Evolutionary conservation across 2,113 vertebrate genomes (phyloP).

Genomic region (Desmodus rotundus): DNA sequence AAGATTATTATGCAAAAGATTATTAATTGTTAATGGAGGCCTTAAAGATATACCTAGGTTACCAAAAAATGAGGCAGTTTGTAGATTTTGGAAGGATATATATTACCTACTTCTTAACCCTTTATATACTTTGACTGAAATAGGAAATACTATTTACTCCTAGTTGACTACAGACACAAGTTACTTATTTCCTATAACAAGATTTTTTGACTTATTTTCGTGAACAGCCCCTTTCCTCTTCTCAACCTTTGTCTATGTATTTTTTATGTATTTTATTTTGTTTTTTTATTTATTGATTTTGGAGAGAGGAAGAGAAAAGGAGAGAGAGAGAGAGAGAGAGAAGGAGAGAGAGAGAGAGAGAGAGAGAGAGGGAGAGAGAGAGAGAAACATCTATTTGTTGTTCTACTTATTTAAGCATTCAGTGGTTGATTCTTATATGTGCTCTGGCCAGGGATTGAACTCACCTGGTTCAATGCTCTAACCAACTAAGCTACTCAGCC

Average conservation of each 20-base stretch:
- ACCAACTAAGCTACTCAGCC: too few species aligned
- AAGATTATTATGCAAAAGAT: neutral
- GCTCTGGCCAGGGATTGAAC: too few species aligned
- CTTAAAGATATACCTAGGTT: neutral
- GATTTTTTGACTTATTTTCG: neutral
- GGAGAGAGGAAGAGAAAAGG: too few species aligned
- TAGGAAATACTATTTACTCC: neutral
- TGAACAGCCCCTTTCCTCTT: neutral
- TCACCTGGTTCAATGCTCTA: too few species aligned
- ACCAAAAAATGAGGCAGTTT: neutral
- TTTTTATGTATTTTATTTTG: neutral
- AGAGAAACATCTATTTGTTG: too few species aligned
- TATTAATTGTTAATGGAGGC: neutral
- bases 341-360: too few species aligned
- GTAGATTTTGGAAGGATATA: neutral
- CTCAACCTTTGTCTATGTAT: neutral
- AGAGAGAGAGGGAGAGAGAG: too few species aligned
- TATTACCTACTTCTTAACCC: neutral
- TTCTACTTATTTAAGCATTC: too few species aligned
- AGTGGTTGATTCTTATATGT: too few species aligned
- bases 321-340: too few species aligned
- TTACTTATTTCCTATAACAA: neutral
- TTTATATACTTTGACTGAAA: neutral
- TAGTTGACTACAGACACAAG: neutral
- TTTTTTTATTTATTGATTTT: too few species aligned